Evolutionary conservation across 2,888 invertebrate species (phyloP).

Genomic region (Neocrepidodera transversa): DNA sequence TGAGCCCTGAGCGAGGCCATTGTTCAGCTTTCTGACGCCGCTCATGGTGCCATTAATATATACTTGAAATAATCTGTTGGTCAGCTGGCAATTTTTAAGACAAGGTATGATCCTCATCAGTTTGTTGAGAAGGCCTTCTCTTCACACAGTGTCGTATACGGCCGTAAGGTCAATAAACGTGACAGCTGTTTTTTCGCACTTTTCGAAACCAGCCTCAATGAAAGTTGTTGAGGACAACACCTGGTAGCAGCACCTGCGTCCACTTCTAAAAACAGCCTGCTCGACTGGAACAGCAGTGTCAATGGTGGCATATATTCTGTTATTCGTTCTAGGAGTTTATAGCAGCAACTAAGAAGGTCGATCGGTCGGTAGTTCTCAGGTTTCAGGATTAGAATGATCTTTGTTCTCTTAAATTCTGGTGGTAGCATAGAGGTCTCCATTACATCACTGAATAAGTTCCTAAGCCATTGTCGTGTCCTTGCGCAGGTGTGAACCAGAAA

Average conservation of each 20-base stretch:
- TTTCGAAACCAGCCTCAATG: constrained; percentile 36
- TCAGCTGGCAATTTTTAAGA: constrained; percentile 26
- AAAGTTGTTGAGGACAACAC: constrained; percentile 11
- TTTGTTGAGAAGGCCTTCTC: constrained; percentile 29
- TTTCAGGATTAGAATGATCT: too few species aligned
- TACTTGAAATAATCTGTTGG: constrained; percentile 30
- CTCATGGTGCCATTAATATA: constrained; percentile 20
- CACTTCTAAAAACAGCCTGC: constrained; percentile 1
- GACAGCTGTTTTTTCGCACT: constrained; percentile 20
- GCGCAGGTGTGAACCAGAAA: too few species aligned
- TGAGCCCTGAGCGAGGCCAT: constrained; percentile 36
- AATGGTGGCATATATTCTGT: constrained; percentile 3
- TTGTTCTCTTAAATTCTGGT: too few species aligned
- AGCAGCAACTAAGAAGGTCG: too few species aligned
- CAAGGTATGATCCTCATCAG: not conserved
- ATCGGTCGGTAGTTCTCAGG: too few species aligned
- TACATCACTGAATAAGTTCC: too few species aligned
- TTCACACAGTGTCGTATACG: constrained; percentile 29
- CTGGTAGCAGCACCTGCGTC: not conserved
- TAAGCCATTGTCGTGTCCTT: too few species aligned
- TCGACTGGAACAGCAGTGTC: constrained; percentile 3
- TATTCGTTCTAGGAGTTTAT: not conserved
- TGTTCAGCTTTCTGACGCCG: constrained; percentile 23
- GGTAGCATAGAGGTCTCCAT: too few species aligned
- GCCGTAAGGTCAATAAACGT: constrained; percentile 28